Evolutionary conservation across 2,113 vertebrate species (phyloP), one percentile per base, ranked within the genome.

Genomic region (Tachysurus fulvidraco): DNA sequence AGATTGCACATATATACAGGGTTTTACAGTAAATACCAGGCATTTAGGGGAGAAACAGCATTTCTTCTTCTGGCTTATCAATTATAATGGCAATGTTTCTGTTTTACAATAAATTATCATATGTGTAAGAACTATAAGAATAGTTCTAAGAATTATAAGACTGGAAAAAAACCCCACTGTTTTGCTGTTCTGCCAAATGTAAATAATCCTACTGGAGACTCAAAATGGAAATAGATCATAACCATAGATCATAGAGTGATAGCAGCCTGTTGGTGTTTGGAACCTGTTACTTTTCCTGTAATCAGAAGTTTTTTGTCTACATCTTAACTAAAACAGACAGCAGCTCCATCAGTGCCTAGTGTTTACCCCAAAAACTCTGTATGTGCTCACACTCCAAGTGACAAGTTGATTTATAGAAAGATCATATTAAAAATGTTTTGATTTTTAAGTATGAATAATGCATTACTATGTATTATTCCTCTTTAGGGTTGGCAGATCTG

Each of bases 11-110:
- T 52, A 14, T n/a, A 52, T 16, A 28, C 74, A n/a, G 46, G 23
- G 50, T n/a, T 54, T 77, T 77, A 52, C 46, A 52, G 46, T 52
- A 77, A 77, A 46, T 77, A 77, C 46, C 23, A 77, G 74, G 74
- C 23, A n/a, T 13, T 25, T 74, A 4, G 13, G 46, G 46, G 46
- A 4, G 11, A n/a, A 25, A 74, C 4, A 5, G 36, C 36, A 10
- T 17, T 21, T 73, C 17, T 73, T 3, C 36, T 73, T 73, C 17
- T 6, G 19, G 69, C 17, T 44, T 17, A 8, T 73, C 69, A 17
- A 21, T 3, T 19, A 73, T 44, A 44, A 44, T 41, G 17, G 3
- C 67, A 71, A 21, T 44, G 36, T 19, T 3, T 3, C 19, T 50
- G 11, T 74, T 46, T 30, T 36, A 69, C 13, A 1, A 36, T 8